Evolutionary conservation across 2,888 invertebrate species (phyloP), one percentile per base, ranked within the genome.

Genomic region (Lithophane semibrunnea): DNA sequence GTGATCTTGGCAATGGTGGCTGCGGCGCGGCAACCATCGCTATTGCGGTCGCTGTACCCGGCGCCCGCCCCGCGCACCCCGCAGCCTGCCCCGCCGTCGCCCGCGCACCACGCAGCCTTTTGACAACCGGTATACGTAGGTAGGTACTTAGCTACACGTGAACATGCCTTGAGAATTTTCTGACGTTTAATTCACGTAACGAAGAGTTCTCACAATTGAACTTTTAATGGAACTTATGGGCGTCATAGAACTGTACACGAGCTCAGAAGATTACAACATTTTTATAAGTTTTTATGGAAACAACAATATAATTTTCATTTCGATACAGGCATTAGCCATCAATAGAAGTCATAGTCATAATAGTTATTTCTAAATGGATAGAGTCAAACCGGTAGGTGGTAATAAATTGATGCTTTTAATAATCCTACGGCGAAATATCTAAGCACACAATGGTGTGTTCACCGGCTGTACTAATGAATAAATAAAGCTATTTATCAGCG

Each of bases 1-100:
- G 96, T 97, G 97, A 97, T 97, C 97, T 97, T 97, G 97, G 97
- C 97, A 97, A 96, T 97, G 97, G 94, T 94, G 93, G 94, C 93
- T 93, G 94, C 88, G 92, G 91, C 90, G 92, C 92, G 92, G 93
- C 93, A 92, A 92, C 92, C 92, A 91, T 82, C 91, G 92, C 92
- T 94, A 95, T 96, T 95, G 96, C 96, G 96, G 96, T 96, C 96
- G 96, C 94, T 96, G 96, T 96, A 96, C 96, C 93, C 96, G 90
- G 87, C 77, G 75, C 80, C 69, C 88, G 72, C 77, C 85, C 89
- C 88, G 82, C 90, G 88, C 86, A 88, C 89, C 90, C 89, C 91
- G 82, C 89, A 65, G 89, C 67, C 42, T 52, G 8, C 77, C 79
- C 88, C 77, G 52, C 83, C 86, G 24, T 69, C 86, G 83, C 79